Conservation (phyloP, 2,113 vertebrate genomes). For the Nothoprocta pentlandii region DNA sequence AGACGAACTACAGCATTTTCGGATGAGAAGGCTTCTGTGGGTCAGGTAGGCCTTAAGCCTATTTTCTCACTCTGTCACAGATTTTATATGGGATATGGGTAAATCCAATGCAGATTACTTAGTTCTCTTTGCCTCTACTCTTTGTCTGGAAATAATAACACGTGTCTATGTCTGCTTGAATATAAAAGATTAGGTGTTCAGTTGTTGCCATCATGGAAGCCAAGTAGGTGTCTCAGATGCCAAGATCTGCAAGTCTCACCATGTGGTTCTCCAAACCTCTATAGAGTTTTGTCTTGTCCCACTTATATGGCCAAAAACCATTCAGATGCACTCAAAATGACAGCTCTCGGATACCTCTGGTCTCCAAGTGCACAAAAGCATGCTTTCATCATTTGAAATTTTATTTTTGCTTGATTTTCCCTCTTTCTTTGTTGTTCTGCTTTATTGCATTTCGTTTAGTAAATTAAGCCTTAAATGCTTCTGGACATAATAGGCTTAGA, state of each 20-base stretch:
- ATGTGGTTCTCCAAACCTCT: not conserved
- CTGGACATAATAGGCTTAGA: not conserved
- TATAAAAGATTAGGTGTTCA: not conserved
- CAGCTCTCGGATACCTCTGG: not conserved
- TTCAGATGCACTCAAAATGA: not conserved
- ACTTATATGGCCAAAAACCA: not conserved
- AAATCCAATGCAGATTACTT: not conserved
- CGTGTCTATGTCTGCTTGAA: not conserved
- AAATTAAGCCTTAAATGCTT: not conserved
- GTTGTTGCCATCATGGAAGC: not conserved
- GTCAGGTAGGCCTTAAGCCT: not conserved
- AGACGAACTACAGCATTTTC: not conserved
- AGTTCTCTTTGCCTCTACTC: not conserved
- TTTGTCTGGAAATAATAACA: conserved; percentile 30
- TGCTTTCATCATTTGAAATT: not conserved
- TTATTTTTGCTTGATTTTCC: not conserved
- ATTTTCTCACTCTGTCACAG: not conserved
- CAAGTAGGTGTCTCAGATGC: not conserved
- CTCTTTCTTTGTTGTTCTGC: not conserved
- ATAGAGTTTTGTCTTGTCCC: not conserved
- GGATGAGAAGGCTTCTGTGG: not conserved
- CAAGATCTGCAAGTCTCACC: not conserved
- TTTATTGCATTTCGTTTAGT: not conserved
- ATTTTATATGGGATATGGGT: not conserved
- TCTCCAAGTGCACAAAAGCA: not conserved